Percentiles rank a stretch among this genome's conserved stretches.
Conservation (phyloP, 2,797 vertebrate genomes). For the Dendrocincla fuliginosa region DNA sequence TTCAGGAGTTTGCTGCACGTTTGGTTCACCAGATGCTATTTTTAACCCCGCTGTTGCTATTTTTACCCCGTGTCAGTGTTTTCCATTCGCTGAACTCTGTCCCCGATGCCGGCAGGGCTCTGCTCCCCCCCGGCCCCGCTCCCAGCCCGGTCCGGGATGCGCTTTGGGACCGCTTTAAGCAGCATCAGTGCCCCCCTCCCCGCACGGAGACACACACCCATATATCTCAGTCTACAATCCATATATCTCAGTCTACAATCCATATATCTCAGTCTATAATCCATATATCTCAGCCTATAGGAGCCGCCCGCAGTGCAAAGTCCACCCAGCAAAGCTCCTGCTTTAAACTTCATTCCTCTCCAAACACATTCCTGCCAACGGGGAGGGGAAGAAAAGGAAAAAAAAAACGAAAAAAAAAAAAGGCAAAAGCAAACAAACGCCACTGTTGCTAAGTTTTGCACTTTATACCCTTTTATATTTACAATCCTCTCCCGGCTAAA, state of each 20-base stretch:
- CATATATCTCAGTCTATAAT: neutral
- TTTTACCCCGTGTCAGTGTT: slow-evolving; percentile 67
- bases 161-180: neutral
- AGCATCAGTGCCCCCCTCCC: neutral
- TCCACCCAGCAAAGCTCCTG: slow-evolving; percentile 33
- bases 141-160: neutral
- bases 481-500: slow-evolving; percentile 68
- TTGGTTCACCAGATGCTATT: slow-evolving; percentile 68
- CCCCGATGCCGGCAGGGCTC: slow-evolving; percentile 14
- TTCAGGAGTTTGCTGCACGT: slow-evolving; percentile 53
- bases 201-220: neutral
- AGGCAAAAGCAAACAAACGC: slow-evolving; percentile 47
- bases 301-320: slow-evolving; percentile 45
- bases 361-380: slow-evolving; percentile 42
- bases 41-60: slow-evolving; percentile 70
- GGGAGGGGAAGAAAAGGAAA: neutral
- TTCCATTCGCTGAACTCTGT: slow-evolving; percentile 70
- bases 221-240: neutral
- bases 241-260: too few species aligned
- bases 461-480: slow-evolving; percentile 72
- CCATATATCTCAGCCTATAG: neutral
- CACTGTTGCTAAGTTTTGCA: slow-evolving; percentile 69
- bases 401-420: neutral
- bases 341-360: slow-evolving; percentile 43
- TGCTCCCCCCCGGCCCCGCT: neutral